Evolutionary conservation across 2,113 vertebrate species (phyloP), one percentile per base, ranked within the genome.

Genomic region (Abramis brama): DNA sequence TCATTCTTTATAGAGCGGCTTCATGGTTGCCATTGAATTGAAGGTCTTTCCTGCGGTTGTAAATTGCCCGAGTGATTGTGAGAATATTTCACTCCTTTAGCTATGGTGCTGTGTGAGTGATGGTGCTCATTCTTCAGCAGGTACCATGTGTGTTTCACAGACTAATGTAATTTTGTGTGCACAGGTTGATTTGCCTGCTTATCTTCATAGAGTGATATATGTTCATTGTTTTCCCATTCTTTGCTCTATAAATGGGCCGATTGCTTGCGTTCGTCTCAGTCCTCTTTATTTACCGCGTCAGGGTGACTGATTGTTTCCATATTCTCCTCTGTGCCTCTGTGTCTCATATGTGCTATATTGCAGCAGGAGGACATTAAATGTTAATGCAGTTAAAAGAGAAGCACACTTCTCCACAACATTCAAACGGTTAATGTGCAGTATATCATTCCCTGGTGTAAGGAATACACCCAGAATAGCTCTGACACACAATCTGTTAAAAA

Each of bases 331-430:
- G n/a, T 59, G 47, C 79, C 47, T 59, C 0, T 70, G 52, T 79
- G 17, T 84, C 76, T 59, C 68, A 19, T 59, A 79, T 23, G 64
- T 86, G 76, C 78, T 55, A 12, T 73, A 84, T 79, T 88, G 45
- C 80, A 82, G 78, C 27, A 57, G 59, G 23, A 6, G 47, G 21
- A 86, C 87, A 83, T 87, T 60, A 68, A 86, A 87, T 66, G 78
- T 88, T 88, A 85, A 90, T 88, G 71, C 62, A 68, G 74, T 84
- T 86, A 85, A 86, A 64, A 86, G 52, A 25, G 50, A 57, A 77
- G 62, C 74, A 83, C 45, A 12, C 6, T 82, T 86, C 70, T 36
- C 36, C 33, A 83, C 71, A 86, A 7, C 12, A 75, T 71, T 21
- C 45, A 59, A 64, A 55, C 17, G 2, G 39, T 47, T 82, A 82